Conservation (phyloP, 2,113 vertebrate genomes). For the Ia io region DNA sequence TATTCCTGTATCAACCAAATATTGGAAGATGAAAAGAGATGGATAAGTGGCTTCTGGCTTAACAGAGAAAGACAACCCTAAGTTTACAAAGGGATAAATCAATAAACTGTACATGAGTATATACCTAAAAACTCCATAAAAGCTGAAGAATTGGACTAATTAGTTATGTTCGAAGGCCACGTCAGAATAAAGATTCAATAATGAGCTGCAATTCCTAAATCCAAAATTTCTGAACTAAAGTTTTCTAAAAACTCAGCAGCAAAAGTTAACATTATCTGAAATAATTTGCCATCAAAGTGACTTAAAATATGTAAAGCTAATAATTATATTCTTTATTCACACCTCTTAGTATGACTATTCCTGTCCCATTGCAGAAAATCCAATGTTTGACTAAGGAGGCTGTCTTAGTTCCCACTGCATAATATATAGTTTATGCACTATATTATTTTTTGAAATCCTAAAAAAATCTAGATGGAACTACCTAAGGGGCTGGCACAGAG, state of each 20-base stretch:
- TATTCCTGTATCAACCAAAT: background rate
- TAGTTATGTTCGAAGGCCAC: background rate
- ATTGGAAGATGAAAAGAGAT: background rate
- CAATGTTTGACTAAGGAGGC: background rate
- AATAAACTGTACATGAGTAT: background rate
- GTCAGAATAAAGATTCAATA: background rate
- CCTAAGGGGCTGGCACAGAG: background rate
- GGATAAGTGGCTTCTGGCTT: background rate
- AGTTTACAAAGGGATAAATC: background rate
- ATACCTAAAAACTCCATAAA: background rate
- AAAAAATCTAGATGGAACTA: background rate
- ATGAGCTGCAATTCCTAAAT: background rate
- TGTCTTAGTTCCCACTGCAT: background rate
- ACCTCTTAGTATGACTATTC: background rate
- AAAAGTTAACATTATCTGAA: background rate
- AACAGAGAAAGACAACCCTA: background rate
- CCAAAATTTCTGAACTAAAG: background rate
- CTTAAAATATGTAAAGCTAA: conserved; percentile 2
- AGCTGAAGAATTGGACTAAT: background rate
- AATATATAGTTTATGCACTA: background rate
- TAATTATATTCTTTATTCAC: background rate
- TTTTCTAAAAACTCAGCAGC: background rate
- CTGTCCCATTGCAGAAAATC: background rate
- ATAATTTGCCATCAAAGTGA: background rate
- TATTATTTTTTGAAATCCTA: conserved; percentile 19